These are phyloP conservation scores for Polylopha cassiicola DNA, from an alignment of 2,888 invertebrate genomes.

Conservation along the genomic window DNA sequence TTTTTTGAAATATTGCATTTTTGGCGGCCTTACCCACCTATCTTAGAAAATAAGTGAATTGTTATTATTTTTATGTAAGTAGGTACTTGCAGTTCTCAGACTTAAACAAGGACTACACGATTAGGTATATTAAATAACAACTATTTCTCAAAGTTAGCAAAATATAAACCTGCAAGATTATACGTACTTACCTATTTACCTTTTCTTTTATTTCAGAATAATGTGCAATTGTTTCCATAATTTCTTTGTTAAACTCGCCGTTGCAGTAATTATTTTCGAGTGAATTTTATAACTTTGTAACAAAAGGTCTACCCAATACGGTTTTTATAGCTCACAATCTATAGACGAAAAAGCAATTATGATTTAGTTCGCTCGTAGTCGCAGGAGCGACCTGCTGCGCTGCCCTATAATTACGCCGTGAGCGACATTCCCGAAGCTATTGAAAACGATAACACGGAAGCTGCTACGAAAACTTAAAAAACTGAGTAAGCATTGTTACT, in stretches of 20 bases:
- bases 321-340: slow-evolving; percentile 45
- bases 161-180: too few relatives aligned
- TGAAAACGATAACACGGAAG: slow-evolving; percentile 77
- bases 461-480: slow-evolving; percentile 72
- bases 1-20: too few relatives aligned
- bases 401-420: slow-evolving; percentile 70
- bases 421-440: slow-evolving; percentile 70
- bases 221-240: background rate
- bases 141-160: too few relatives aligned
- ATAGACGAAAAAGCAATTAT: slow-evolving; percentile 62
- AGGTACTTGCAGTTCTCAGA: too few relatives aligned
- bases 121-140: too few relatives aligned
- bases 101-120: too few relatives aligned
- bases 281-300: slow-evolving; percentile 23
- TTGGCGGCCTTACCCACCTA: too few relatives aligned
- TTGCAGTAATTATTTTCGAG: slow-evolving; percentile 12
- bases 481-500: slow-evolving; percentile 73
- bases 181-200: too few relatives aligned
- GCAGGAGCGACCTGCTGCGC: slow-evolving; percentile 64
- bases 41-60: too few relatives aligned
- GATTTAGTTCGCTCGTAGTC: slow-evolving; percentile 29
- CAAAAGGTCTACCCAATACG: slow-evolving; percentile 48
- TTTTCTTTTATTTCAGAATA: too few relatives aligned
- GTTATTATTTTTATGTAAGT: too few relatives aligned
- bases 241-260: slow-evolving; percentile 1